Evolutionary conservation across 2,113 vertebrate genomes (phyloP).

Genomic region (Mustela lutreola): DNA sequence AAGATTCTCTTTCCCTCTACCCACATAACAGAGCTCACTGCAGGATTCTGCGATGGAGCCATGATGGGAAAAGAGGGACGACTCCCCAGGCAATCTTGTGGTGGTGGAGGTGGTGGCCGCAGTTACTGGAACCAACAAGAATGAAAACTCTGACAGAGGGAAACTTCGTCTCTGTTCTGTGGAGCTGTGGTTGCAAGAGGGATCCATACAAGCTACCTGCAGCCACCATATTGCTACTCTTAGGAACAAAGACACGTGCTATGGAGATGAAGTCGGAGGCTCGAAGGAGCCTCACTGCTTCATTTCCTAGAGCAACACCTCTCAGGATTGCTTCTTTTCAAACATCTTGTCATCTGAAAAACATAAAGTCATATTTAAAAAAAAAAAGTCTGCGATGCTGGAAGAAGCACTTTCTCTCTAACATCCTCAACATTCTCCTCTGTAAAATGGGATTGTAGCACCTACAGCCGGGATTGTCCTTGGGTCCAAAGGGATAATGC

Average conservation of each 20-base stretch:
- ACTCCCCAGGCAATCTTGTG: neutral
- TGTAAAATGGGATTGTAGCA: neutral
- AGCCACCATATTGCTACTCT: neutral
- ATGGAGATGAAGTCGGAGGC: neutral
- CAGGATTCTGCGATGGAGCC: neutral
- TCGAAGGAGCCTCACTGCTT: neutral
- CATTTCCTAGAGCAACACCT: neutral
- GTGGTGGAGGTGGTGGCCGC: neutral
- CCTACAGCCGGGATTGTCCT: neutral
- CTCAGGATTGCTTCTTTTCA: slow-evolving; percentile 29
- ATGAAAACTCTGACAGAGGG: neutral
- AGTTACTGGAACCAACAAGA: neutral
- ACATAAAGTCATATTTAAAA: neutral
- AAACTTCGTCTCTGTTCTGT: neutral
- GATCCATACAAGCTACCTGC: neutral
- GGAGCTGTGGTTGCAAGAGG: neutral
- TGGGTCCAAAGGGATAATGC: neutral
- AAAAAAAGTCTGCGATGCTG: neutral
- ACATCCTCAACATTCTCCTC: neutral
- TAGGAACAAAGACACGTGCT: neutral
- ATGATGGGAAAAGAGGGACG: neutral
- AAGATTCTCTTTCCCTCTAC: neutral
- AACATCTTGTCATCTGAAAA: neutral
- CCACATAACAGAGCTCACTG: fast-evolving
- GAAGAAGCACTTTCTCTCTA: neutral